Percentiles rank a stretch among this genome's conserved stretches.
Evolutionary conservation across 2,888 invertebrate genomes (phyloP).

Genomic region (Caenorhabditis sp.): DNA sequence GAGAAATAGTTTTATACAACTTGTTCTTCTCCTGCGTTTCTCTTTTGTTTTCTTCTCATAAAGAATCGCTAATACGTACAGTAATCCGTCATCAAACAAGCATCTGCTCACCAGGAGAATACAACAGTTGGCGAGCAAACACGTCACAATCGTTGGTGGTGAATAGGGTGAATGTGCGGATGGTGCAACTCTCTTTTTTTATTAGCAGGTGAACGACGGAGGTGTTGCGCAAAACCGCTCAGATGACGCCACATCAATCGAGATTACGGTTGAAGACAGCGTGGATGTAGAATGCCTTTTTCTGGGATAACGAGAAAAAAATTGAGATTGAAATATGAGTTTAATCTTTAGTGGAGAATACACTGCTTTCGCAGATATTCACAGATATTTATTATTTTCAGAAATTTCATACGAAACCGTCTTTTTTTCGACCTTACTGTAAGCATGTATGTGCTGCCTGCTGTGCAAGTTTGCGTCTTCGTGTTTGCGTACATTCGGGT

Average conservation of each 20-base stretch:
- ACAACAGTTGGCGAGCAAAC: conserved; percentile 58
- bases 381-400: too few species aligned
- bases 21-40: conserved; percentile 24
- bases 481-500: conserved; percentile 7
- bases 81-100: conserved; percentile 58
- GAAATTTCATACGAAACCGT: too few species aligned
- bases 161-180: conserved; percentile 10
- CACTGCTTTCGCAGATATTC: too few species aligned
- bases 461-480: not conserved
- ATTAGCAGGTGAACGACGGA: conserved; percentile 49
- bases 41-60: conserved; percentile 36
- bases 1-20: conserved; percentile 21
- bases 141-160: conserved; percentile 35
- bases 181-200: conserved; percentile 50
- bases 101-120: conserved; percentile 40
- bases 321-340: too few species aligned
- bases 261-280: conserved; percentile 21
- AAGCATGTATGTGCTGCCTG: not conserved
- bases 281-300: not conserved
- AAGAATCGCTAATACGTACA: conserved; percentile 53
- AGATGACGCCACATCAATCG: conserved; percentile 43
- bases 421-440: not conserved
- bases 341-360: too few species aligned
- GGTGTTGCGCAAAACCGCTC: conserved; percentile 8
- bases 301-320: not conserved